These are phyloP conservation scores for Rhizoglyphus robini DNA, from an alignment of 1,140 invertebrate species.

Conservation along the genomic window DNA sequence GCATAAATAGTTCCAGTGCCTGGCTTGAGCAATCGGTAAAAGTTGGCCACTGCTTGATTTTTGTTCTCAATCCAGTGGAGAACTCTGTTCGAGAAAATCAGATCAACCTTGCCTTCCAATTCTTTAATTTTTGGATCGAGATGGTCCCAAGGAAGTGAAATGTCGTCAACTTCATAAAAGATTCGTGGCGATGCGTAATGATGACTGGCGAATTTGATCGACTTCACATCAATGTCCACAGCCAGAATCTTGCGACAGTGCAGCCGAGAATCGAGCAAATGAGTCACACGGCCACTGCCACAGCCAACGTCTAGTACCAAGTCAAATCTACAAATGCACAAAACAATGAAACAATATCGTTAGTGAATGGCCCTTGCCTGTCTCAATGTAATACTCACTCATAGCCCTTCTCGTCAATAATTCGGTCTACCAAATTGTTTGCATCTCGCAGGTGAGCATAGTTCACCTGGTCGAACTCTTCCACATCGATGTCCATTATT, in stretches of 20 bases:
- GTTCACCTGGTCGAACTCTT: conserved; percentile 7
- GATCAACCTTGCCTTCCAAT: conserved; percentile 8
- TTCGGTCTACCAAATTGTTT: conserved; percentile 13
- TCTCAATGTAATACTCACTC: not conserved
- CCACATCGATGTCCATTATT: conserved; percentile 15
- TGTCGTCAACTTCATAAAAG: not conserved
- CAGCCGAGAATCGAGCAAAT: not conserved
- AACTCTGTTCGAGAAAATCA: conserved; percentile 16
- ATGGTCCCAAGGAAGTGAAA: conserved; percentile 2
- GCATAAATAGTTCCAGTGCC: not conserved
- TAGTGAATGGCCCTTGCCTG: no score
- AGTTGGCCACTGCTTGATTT: not conserved
- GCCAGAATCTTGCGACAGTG: conserved; percentile 1
- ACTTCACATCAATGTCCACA: conserved; percentile 10
- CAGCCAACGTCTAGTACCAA: conserved; percentile 16
- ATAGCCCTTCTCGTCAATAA: conserved; percentile 19
- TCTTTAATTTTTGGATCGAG: conserved; percentile 1
- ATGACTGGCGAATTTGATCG: not conserved
- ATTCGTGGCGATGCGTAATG: conserved; percentile 11
- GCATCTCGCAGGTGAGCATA: conserved; percentile 16
- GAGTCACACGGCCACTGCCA: conserved; percentile 12
- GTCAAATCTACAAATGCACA: not conserved
- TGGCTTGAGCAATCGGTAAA: conserved; percentile 9
- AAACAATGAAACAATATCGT: not conserved
- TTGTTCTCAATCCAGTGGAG: conserved; percentile 18